A percentile compares a stretch with the other conserved stretches of the same genome.
These are phyloP conservation scores for Pseudomyrmex concolor DNA, from an alignment of 1,140 invertebrate genomes.

Conservation along the genomic window DNA sequence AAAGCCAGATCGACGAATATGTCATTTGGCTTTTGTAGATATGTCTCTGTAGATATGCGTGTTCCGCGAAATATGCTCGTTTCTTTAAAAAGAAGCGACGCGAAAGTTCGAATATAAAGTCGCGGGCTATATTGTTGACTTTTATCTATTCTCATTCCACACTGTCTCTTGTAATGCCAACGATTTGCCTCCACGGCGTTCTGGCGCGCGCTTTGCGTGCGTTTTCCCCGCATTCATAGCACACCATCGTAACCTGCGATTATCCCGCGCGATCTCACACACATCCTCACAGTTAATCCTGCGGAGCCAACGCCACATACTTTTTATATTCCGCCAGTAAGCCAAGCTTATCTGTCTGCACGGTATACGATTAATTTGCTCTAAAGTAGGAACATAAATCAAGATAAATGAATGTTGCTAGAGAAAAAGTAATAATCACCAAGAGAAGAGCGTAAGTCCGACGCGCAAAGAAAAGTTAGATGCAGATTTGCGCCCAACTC, in stretches of 20 bases:
- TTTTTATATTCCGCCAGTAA: conserved; percentile 38
- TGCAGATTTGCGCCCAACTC: neutral
- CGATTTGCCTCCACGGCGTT: neutral
- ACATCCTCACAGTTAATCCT: conserved; percentile 34
- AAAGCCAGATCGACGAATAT: conserved; percentile 9
- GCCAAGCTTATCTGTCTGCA: conserved; percentile 14
- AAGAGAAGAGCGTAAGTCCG: neutral
- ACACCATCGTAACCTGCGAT: conserved; percentile 15
- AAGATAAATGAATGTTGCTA: conserved; percentile 45
- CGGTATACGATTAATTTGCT: conserved; percentile 51
- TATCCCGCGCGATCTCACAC: conserved; percentile 42
- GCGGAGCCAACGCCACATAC: neutral
- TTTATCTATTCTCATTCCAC: conserved; percentile 37
- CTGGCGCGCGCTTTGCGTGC: neutral
- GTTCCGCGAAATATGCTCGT: conserved; percentile 25
- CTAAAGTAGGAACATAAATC: conserved; percentile 56
- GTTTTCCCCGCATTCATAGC: neutral
- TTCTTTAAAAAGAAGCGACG: neutral
- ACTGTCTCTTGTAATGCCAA: neutral
- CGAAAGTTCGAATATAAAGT: conserved; percentile 12
- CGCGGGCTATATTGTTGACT: neutral
- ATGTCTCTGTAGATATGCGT: neutral
- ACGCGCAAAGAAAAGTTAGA: neutral
- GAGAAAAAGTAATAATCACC: conserved; percentile 42
- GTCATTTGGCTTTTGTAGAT: conserved; percentile 31